Base-by-base conservation (phyloP, 2,888 invertebrate species). In the Papilio demoleus region DNA sequence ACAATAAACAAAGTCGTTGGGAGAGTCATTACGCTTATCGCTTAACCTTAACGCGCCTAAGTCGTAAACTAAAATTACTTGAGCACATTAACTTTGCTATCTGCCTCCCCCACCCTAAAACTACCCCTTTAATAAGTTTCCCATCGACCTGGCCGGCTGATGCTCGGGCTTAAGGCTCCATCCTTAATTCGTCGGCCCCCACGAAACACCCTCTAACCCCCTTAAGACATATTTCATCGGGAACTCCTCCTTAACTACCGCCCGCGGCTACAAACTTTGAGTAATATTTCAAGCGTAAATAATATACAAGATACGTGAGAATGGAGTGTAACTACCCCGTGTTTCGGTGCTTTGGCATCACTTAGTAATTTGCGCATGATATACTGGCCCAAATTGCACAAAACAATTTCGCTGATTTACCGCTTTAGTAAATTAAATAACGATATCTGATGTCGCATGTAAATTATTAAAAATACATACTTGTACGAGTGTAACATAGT, bases 211-310 rank as follows among this genome's bases (percentile, higher is more conserved):
- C 65, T 36, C 59, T 50, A 27, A 40, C 65, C 68, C 68, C 68
- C 59, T 63, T 60, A 92, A 92, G 92, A 92, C 91, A 92, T 92
- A 92, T 92, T 92, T 92, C 92, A 92, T 92, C 88, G 87, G 81
- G 81, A 86, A 84, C 87, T 85, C 84, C 87, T 83, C 88, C 85
- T 87, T 88, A 88, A 88, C 85, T 81, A 86, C 83, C 84, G 74
- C 81, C 81, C 82, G 72, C 79, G 80, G 81, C 73, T 79, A 72
- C 77, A 78, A 89, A 91, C 90, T 90, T 90, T 84, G 76, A 76
- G 84, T 81, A 83, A 90, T 90, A 90, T 88, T 88, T 90, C 85
- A 90, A 83, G 77, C 77, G 84, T 86, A 87, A 87, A 88, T 87
- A 86, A 88, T 86, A 86, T 81, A 85, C 81, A 87, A 81, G 80